These are phyloP conservation scores for Lucinisca nassula DNA, from an alignment of 2,888 invertebrate species.

Conservation along the genomic window DNA sequence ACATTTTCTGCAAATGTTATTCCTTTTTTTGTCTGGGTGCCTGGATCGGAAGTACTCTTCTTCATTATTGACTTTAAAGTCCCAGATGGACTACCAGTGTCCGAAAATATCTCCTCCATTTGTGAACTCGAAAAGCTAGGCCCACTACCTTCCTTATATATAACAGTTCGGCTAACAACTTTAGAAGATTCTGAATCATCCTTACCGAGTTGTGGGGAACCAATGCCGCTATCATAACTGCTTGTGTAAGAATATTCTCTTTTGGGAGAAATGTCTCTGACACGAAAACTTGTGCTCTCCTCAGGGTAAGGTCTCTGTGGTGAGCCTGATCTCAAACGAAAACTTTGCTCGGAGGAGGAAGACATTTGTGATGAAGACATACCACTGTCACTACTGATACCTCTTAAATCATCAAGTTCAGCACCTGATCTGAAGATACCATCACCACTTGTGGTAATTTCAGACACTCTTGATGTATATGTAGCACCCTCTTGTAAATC, in stretches of 20 bases:
- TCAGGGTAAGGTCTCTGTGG: constrained; percentile 21
- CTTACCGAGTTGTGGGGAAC: constrained; percentile 28
- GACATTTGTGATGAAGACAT: constrained; percentile 40
- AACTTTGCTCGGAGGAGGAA: constrained; percentile 41
- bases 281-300: neutral
- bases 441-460: neutral
- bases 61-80: constrained; percentile 85
- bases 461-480: neutral
- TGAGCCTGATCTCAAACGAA: constrained; percentile 30
- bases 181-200: constrained; percentile 29
- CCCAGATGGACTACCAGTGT: constrained; percentile 41
- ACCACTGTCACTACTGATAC: constrained; percentile 49
- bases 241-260: constrained; percentile 10
- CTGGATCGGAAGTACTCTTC: constrained; percentile 75
- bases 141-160: constrained; percentile 24
- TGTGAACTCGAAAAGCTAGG: constrained; percentile 20
- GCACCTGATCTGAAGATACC: constrained; percentile 1
- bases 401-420: constrained; percentile 38
- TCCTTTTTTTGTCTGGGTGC: constrained; percentile 78
- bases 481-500: neutral
- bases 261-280: constrained; percentile 35
- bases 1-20: constrained; percentile 86
- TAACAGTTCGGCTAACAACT: constrained; percentile 5
- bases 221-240: constrained; percentile 48
- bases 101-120: constrained; percentile 36